These are phyloP conservation scores for Scomberomorus guttatus DNA, from an alignment of 2,797 vertebrate species.

Conservation along the genomic window DNA sequence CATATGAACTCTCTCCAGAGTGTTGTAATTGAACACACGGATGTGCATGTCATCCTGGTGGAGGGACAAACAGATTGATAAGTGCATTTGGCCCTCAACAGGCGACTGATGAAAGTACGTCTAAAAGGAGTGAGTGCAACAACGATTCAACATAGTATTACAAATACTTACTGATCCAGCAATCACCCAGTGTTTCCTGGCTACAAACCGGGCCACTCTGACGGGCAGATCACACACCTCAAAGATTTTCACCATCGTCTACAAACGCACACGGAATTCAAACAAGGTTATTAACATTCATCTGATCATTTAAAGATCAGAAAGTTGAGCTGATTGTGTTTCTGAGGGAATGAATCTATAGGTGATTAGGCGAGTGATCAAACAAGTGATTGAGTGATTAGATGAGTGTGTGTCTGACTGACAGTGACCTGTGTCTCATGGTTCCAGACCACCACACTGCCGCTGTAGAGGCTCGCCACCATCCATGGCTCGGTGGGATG, in stretches of 20 bases:
- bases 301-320: background rate
- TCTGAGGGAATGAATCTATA: background rate
- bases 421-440: slow-evolving; percentile 92
- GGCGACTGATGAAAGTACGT: background rate
- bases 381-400: background rate
- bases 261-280: slow-evolving; percentile 16
- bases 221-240: slow-evolving; percentile 98
- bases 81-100: background rate
- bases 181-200: slow-evolving; percentile 98
- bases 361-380: background rate
- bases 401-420: background rate
- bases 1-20: slow-evolving; percentile 97
- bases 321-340: background rate
- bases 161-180: slow-evolving; percentile 96
- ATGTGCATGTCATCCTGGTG: slow-evolving; percentile 98
- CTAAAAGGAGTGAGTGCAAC: background rate
- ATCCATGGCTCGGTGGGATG: slow-evolving; percentile 97
- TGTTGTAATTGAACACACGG: slow-evolving; percentile 98
- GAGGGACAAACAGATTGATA: background rate
- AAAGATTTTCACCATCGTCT: slow-evolving; percentile 99
- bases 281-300: background rate
- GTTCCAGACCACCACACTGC: slow-evolving; percentile 97
- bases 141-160: too few species aligned
- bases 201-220: slow-evolving; percentile 98
- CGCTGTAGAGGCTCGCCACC: slow-evolving; percentile 95